phyloP scores from a whole-genome alignment of 2,888 invertebrate genomes.

The Synergus itoensis region DNA sequence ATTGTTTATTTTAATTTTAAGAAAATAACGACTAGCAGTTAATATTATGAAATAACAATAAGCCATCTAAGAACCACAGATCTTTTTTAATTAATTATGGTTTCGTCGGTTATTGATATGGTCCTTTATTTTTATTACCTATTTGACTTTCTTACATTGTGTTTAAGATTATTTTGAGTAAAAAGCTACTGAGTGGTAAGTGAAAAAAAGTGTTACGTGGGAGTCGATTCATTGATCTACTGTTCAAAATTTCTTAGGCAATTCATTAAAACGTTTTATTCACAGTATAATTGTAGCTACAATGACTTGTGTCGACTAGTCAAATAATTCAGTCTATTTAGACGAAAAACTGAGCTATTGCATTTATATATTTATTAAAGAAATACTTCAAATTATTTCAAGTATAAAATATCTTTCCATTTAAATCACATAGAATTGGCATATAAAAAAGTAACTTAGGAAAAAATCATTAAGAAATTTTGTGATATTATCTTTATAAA shows the following conservation, averaged over 20 bases:
- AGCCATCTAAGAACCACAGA: not conserved
- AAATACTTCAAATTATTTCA: too few relatives aligned
- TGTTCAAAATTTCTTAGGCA: not conserved
- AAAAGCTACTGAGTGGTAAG: not conserved
- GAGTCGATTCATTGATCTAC: not conserved
- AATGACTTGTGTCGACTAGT: not conserved
- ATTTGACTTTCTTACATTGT: not conserved
- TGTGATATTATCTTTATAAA: not conserved
- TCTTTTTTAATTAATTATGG: not conserved
- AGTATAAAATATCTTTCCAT: too few relatives aligned
- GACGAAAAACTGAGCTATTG: not conserved
- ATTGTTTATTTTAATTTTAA: not conserved
- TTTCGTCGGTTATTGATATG: not conserved
- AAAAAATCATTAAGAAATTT: not conserved
- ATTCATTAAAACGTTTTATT: not conserved
- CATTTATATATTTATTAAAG: too few relatives aligned
- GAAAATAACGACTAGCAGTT: not conserved
- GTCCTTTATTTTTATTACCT: not conserved
- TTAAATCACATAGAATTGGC: too few relatives aligned
- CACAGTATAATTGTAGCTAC: not conserved
- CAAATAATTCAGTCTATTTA: not conserved
- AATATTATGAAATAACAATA: not conserved
- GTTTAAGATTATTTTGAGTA: not conserved
- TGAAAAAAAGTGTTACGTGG: not conserved
- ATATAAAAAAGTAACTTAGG: too few relatives aligned